Evolutionary conservation across 2,113 vertebrate species (phyloP).

Genomic region (Tragelaphus buxtoni): DNA sequence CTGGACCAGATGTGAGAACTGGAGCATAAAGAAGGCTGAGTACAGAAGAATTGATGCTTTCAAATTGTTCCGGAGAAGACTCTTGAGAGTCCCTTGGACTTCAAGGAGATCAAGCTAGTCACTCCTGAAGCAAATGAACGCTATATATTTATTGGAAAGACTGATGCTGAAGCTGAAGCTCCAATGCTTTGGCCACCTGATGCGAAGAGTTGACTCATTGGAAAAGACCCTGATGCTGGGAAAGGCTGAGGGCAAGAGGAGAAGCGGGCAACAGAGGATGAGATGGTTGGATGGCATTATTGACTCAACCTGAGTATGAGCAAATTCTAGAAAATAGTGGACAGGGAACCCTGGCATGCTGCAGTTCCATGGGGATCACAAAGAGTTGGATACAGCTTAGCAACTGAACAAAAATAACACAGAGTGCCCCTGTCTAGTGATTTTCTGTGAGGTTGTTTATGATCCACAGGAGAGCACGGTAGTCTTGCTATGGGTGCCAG

Average conservation of each 20-base stretch:
- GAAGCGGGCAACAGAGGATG: not conserved
- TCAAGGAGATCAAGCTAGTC: not conserved
- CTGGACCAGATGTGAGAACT: not conserved
- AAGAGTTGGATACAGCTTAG: not conserved
- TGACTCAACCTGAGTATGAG: not conserved
- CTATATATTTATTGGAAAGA: not conserved
- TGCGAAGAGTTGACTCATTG: not conserved
- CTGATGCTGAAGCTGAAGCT: not conserved
- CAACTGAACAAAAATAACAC: not conserved
- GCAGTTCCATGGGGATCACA: not conserved
- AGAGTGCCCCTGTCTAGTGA: not conserved
- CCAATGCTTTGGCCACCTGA: not conserved
- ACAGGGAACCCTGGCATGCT: not conserved
- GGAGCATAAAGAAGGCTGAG: not conserved
- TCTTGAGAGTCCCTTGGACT: not conserved
- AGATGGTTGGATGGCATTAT: not conserved
- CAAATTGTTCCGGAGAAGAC: not conserved
- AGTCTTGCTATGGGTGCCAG: accelerated
- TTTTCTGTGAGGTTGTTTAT: not conserved
- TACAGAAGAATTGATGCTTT: not conserved
- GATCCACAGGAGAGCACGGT: not conserved
- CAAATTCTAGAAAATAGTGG: not conserved
- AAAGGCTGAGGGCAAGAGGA: not conserved
- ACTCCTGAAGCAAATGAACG: not conserved
- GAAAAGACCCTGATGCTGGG: not conserved